These are phyloP conservation scores for Amphimallon solstitiale DNA, from an alignment of 2,888 invertebrate species.

Conservation along the genomic window DNA sequence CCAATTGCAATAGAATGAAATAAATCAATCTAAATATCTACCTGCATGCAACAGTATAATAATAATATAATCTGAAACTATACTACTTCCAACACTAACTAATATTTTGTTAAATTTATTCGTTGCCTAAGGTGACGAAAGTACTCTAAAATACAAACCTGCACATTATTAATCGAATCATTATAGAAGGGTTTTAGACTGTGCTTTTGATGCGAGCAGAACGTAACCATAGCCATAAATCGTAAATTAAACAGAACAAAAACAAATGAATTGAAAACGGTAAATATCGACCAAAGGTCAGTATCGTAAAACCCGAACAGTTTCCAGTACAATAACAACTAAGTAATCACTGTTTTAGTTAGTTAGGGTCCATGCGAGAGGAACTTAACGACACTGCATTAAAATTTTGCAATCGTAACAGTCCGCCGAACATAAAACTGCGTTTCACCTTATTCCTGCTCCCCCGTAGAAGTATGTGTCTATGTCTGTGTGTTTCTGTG, in stretches of 20 bases:
- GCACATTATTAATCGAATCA: no score
- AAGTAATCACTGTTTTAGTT: conserved; percentile 58
- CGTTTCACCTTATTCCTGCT: conserved; percentile 38
- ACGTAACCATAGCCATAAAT: conserved; percentile 8
- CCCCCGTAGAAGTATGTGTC: conserved; percentile 1
- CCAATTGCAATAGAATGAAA: no score
- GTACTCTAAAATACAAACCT: no score
- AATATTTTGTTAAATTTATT: no score
- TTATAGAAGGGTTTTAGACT: no score
- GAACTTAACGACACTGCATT: conserved; percentile 56
- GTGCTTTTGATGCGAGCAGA: no score
- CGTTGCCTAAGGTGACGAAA: no score
- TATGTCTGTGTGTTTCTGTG: conserved; percentile 26
- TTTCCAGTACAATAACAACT: conserved; percentile 51
- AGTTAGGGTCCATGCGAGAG: conserved; percentile 49
- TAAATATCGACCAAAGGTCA: conserved; percentile 34
- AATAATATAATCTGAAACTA: no score
- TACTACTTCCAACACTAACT: no score
- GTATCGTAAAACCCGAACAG: conserved; percentile 34
- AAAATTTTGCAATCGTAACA: conserved; percentile 58
- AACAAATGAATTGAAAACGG: conserved; percentile 21
- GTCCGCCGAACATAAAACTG: conserved; percentile 47
- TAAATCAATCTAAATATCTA: no score
- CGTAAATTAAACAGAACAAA: conserved; percentile 21
- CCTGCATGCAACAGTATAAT: no score